Evolutionary conservation across 2,797 vertebrate species (phyloP).

Genomic region (Mormyrus hasselquistii): DNA sequence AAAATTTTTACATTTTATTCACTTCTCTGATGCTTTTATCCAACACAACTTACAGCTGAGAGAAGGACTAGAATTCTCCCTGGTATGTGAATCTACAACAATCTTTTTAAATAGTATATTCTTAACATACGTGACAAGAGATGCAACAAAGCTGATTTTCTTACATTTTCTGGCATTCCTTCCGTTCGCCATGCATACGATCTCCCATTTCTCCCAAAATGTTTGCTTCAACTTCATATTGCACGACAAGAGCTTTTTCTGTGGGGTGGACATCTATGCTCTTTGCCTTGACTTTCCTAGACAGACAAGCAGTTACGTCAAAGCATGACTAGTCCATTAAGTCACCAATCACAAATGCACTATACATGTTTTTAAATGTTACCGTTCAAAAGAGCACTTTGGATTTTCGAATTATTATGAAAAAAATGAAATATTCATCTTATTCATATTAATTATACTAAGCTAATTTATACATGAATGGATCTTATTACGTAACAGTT

Average conservation of each 20-base stretch:
- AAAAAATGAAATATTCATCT: neutral
- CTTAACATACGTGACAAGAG: neutral
- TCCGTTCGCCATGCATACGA: conserved; percentile 78
- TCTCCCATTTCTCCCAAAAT: conserved; percentile 80
- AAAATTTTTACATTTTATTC: neutral
- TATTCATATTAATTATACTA: neutral
- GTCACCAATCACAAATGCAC: neutral
- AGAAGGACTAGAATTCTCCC: neutral
- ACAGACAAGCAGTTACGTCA: neutral
- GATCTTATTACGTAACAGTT: neutral
- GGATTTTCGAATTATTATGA: neutral
- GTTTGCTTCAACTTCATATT: conserved; percentile 90
- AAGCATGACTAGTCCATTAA: neutral
- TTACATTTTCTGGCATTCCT: conserved; percentile 94
- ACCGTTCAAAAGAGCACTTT: neutral
- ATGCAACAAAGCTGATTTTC: conserved; percentile 27
- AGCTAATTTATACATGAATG: neutral
- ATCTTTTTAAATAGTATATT: neutral
- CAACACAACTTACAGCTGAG: neutral
- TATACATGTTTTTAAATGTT: neutral
- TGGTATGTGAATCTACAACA: neutral
- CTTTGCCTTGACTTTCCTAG: conserved; percentile 82
- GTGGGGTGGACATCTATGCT: conserved; percentile 86
- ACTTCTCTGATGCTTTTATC: neutral
- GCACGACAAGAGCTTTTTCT: conserved; percentile 86